phyloP scores from a whole-genome alignment of 2,797 vertebrate genomes.

The Cichlasoma orientale region DNA sequence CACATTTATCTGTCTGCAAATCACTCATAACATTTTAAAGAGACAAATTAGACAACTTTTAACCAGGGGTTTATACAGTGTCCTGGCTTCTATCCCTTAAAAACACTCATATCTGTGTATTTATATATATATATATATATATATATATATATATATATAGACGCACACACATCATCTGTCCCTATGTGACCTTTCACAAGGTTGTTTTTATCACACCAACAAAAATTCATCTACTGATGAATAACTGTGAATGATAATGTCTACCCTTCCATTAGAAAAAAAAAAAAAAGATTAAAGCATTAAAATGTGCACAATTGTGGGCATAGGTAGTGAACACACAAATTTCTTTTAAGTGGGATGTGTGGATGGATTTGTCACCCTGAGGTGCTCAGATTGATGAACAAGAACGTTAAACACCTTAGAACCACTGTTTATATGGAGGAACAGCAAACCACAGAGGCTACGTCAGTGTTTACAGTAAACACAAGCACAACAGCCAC shows the following conservation, averaged over 20 bases:
- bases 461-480: conserved; percentile 32
- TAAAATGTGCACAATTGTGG: not conserved
- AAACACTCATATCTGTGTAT: not conserved
- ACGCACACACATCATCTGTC: too few species aligned
- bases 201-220: not conserved
- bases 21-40: not conserved
- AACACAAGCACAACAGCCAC: conserved; percentile 23
- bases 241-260: not conserved
- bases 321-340: not conserved
- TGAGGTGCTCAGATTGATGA: conserved; percentile 32
- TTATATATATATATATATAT: too few species aligned
- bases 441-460: conserved; percentile 41
- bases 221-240: not conserved
- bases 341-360: conserved; percentile 31
- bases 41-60: not conserved
- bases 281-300: not conserved
- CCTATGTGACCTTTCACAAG: not conserved
- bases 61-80: not conserved
- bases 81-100: not conserved
- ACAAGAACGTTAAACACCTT: conserved; percentile 47
- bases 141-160: too few species aligned
- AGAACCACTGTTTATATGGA: conserved; percentile 1
- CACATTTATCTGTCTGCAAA: not conserved
- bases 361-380: conserved; percentile 46
- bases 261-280: not conserved